Evolutionary conservation across 2,797 vertebrate genomes (phyloP), one percentile per base, ranked within the genome.

Genomic region (Phrynocephalus forsythii): DNA sequence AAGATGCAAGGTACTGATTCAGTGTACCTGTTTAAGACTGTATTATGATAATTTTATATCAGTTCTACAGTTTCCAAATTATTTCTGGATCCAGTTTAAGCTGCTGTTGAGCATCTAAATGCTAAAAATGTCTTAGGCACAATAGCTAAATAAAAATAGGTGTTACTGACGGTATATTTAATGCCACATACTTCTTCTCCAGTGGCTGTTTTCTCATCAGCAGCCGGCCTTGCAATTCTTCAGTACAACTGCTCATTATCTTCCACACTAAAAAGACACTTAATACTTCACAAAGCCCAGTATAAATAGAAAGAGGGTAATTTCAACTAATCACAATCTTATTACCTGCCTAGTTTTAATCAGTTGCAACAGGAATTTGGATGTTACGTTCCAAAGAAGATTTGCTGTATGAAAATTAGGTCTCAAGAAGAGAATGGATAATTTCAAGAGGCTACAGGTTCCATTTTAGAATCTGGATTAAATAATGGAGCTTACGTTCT

Each of bases 311-410:
- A 87, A 87, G 22, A 30, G 72, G 50, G 48, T 28, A 78, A 87
- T 83, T 87, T 56, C 73, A 69, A 60, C 81, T 78, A 87, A 83
- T 87, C 66, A 63, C 30, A 78, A 69, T 69, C 86, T 78, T 83
- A 78, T 87, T 83, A 78, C 50, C 75, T 87, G 73, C 52, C 26
- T 83, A 30, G 9, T 87, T 87, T 83, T 83, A 87, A 83, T 78
- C 80, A 83, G 50, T 78, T 87, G 33, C 30, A 83, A 44, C 66
- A 28, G 56, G 75, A 68, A 26, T n/a, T 60, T 78, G 33, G 73
- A 44, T 28, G 33, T 69, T 60, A 83, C 24, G 15, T 66, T 82
- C 82, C 77, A 86, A 71, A 44, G 30, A n/a, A 48, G 10, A 56
- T 82, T 87, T 75, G 20, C 10, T 76, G 60, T 33, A 66, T 75